phyloP scores from a whole-genome alignment of 2,797 vertebrate genomes.

The Pagetopsis macropterus region DNA sequence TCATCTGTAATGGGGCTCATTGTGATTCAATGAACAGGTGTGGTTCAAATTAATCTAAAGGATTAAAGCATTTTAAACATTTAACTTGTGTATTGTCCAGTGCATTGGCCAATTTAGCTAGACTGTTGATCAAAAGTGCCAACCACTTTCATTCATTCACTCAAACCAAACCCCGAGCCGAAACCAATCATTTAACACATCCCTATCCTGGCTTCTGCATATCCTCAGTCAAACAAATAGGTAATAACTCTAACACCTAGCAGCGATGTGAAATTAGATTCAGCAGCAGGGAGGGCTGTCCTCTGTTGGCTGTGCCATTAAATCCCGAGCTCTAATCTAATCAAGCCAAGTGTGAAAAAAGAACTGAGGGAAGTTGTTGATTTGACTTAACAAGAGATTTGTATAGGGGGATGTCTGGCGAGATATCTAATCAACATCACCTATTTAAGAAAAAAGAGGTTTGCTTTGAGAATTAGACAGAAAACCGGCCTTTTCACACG shows the following conservation, averaged over 20 bases:
- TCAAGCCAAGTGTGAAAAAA: constrained; percentile 80
- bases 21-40: constrained; percentile 64
- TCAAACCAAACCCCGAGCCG: constrained; percentile 70
- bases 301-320: constrained; percentile 58
- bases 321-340: constrained; percentile 72
- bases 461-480: constrained; percentile 83
- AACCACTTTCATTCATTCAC: constrained; percentile 68
- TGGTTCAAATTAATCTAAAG: constrained; percentile 64
- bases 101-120: constrained; percentile 39
- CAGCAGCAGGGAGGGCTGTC: constrained; percentile 58
- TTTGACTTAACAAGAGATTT: constrained; percentile 84
- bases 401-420: constrained; percentile 86
- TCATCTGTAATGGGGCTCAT: constrained; percentile 42
- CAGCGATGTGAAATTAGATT: constrained; percentile 69
- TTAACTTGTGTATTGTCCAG: constrained; percentile 41
- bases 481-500: constrained; percentile 77
- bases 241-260: constrained; percentile 75
- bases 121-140: constrained; percentile 65
- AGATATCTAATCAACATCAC: constrained; percentile 83
- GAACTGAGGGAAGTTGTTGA: constrained; percentile 84
- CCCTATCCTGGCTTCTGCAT: constrained; percentile 71
- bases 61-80: constrained; percentile 62
- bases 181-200: constrained; percentile 78
- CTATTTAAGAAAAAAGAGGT: constrained; percentile 75
- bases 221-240: constrained; percentile 80